These are phyloP conservation scores for Oreamnos americanus DNA, from an alignment of 2,113 vertebrate genomes.

Conservation along the genomic window DNA sequence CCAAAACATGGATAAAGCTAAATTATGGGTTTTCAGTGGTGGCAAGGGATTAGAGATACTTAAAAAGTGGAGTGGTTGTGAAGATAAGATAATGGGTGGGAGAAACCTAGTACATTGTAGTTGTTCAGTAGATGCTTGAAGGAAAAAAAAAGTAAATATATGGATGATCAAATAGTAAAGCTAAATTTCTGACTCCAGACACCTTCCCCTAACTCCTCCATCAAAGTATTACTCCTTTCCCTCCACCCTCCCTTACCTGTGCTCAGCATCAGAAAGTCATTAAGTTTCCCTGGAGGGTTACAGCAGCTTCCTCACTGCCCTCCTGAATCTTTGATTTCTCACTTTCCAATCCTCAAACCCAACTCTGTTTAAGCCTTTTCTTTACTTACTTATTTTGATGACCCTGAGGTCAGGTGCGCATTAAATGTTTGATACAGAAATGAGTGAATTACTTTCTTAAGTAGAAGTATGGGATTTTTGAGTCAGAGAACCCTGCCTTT, in stretches of 20 bases:
- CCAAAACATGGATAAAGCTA: not conserved
- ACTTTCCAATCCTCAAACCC: not conserved
- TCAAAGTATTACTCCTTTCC: not conserved
- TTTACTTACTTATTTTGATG: not conserved
- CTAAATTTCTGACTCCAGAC: not conserved
- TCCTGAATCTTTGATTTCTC: not conserved
- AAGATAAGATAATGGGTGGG: not conserved
- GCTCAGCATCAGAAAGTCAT: not conserved
- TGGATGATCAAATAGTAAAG: not conserved
- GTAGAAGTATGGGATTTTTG: not conserved
- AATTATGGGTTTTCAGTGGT: not conserved
- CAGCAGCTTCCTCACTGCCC: not conserved
- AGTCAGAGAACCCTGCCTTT: not conserved
- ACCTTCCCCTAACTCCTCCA: not conserved
- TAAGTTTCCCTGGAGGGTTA: not conserved
- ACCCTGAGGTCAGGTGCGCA: not conserved
- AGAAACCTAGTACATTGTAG: not conserved
- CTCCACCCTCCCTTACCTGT: not conserved
- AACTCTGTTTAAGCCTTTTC: not conserved
- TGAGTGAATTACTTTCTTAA: conserved; percentile 4
- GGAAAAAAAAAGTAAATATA: not conserved
- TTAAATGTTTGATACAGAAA: not conserved
- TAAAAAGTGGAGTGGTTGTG: not conserved
- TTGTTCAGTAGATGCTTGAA: not conserved
- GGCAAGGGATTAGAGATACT: not conserved